These are phyloP conservation scores for Parapristionchus giblindavisi DNA, from an alignment of 2,888 invertebrate species.

Conservation along the genomic window DNA sequence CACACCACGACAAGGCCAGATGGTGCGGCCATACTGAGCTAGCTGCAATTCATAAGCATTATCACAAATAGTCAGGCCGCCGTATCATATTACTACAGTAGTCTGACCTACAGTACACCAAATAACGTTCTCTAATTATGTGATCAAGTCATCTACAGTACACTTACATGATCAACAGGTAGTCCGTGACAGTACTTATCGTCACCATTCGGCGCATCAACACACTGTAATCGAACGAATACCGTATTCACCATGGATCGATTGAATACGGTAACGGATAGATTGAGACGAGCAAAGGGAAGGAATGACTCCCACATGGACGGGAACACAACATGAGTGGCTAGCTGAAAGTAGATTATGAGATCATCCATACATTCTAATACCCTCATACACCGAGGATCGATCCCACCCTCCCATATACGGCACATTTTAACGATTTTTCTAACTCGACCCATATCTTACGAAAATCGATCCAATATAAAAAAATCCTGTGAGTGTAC, in stretches of 20 bases:
- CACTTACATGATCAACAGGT: constrained; percentile 7
- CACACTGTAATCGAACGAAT: constrained; percentile 54
- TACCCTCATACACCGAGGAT: no score
- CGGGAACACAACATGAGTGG: constrained; percentile 8
- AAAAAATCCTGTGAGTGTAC: no score
- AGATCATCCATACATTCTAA: no score
- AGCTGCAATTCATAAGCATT: constrained; percentile 27
- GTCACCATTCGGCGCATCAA: constrained; percentile 50
- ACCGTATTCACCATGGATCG: constrained; percentile 1
- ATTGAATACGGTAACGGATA: constrained; percentile 29
- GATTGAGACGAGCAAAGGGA: constrained; percentile 28
- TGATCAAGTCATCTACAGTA: background rate
- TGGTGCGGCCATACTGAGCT: constrained; percentile 44
- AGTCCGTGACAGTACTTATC: constrained; percentile 60
- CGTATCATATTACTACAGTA: background rate
- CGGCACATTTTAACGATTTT: no score
- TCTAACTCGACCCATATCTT: no score
- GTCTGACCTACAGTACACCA: no score
- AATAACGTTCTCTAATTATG: background rate
- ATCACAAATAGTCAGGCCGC: background rate
- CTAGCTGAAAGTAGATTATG: no score
- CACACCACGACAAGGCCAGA: constrained; percentile 49
- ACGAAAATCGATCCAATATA: no score
- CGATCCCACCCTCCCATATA: no score
- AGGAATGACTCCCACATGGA: background rate